Evolutionary conservation across 1,140 invertebrate species (phyloP), one percentile per base, ranked within the genome.

Genomic region (Papilio helenus): DNA sequence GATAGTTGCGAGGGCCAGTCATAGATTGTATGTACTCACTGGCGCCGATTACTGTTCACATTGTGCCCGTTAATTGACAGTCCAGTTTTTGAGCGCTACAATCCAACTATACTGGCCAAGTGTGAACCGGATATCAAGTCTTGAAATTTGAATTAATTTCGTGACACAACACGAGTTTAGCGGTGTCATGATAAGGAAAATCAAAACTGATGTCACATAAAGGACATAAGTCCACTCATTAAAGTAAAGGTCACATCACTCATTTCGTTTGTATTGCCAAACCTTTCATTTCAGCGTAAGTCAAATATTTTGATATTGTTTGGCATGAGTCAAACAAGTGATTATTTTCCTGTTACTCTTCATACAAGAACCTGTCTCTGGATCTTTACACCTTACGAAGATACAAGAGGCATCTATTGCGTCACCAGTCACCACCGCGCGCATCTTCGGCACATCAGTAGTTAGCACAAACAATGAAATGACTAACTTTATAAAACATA

Each of bases 361-460:
- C 55, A 58, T 10, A 55, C 51, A 58, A 58, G 55, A 58, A 58
- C 55, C n/a, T 23, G 55, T 58, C 20, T 5, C 55, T 55, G 55
- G 55, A 58, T n/a, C 7, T 58, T 58, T 58, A 58, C n/a, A 23
- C n/a, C 55, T 20, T 2, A 61, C 20, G 55, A 61, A 23, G 55
- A 61, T 61, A 12, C 55, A 61, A 61, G 20, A 61, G n/a, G n/a
- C 20, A 23, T 61, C 55, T 26, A 61, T 61, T 61, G 55, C 55
- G 20, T 61, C 55, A 61, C 12, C 20, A 23, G 51, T 55, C 51
- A 20, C 4, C n/a, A 18, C 4, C 8, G 55, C 2, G n/a, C 8
- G 20, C 55, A 14, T 12, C 55, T 23, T 3, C 55, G 20, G 34
- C 20, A 8, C 55, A 8, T 0, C 49, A 5, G 16, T 18, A 18